These are phyloP conservation scores for Sternotherus odoratus DNA, from an alignment of 2,797 vertebrate genomes.

Conservation along the genomic window DNA sequence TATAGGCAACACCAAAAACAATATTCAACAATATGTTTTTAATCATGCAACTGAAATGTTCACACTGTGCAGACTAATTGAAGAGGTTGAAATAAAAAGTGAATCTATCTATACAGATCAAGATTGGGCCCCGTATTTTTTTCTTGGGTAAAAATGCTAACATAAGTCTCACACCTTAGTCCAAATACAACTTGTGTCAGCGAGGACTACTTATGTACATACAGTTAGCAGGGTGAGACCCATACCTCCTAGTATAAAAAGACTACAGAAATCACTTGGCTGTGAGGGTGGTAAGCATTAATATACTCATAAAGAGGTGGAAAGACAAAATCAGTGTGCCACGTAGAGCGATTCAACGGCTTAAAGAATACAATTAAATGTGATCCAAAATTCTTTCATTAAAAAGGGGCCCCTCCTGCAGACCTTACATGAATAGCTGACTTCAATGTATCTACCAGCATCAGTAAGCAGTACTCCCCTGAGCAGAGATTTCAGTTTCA, in stretches of 20 bases:
- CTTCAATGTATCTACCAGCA: background rate
- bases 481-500: conserved; percentile 32
- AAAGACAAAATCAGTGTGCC: rapidly evolving
- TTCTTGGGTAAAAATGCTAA: background rate
- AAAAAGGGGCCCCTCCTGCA: background rate
- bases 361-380: rapidly evolving
- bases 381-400: background rate
- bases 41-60: conserved; percentile 1
- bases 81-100: background rate
- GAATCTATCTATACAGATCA: background rate
- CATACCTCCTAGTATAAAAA: too few relatives aligned
- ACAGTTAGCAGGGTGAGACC: background rate
- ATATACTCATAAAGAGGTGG: background rate
- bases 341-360: background rate
- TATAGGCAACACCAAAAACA: background rate
- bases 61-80: background rate
- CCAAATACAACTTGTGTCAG: background rate
- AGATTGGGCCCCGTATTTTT: background rate
- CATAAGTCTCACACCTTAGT: background rate
- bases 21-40: conserved; percentile 21
- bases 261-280: background rate
- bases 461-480: conserved; percentile 1
- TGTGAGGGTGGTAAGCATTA: background rate
- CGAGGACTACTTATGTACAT: rapidly evolving
- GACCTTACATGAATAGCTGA: background rate